These are phyloP conservation scores for Electrophaes corylata DNA, from an alignment of 2,888 invertebrate genomes.

Conservation along the genomic window DNA sequence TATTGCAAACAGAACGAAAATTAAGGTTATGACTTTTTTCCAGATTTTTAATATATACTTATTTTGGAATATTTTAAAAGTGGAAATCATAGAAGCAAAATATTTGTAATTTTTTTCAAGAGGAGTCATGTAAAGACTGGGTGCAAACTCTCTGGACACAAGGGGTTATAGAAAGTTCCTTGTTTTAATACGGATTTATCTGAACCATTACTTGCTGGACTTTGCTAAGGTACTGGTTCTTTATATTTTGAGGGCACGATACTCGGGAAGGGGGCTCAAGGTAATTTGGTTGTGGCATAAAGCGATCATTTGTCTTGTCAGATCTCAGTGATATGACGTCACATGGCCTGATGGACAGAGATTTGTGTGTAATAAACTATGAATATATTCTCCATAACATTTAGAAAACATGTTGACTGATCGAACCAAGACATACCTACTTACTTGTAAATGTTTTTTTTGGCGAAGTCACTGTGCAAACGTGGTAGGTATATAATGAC, in stretches of 20 bases:
- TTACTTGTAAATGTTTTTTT: too few relatives aligned
- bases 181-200: slow-evolving; percentile 61
- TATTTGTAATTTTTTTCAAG: not conserved
- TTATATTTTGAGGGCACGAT: slow-evolving; percentile 12
- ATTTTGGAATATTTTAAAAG: not conserved
- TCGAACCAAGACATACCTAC: too few relatives aligned
- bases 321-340: slow-evolving; percentile 72
- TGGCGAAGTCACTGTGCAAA: too few relatives aligned
- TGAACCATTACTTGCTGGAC: slow-evolving; percentile 49
- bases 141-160: slow-evolving; percentile 34
- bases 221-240: slow-evolving; percentile 15
- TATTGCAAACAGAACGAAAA: slow-evolving; percentile 31
- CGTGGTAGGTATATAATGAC: too few relatives aligned
- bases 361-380: slow-evolving; percentile 73
- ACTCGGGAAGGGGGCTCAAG: slow-evolving; percentile 42
- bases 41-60: too few relatives aligned
- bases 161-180: slow-evolving; percentile 64
- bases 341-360: slow-evolving; percentile 70
- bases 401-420: slow-evolving; percentile 6
- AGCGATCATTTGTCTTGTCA: slow-evolving; percentile 78
- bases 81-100: not conserved
- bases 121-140: slow-evolving; percentile 13
- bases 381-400: slow-evolving; percentile 61
- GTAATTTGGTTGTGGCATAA: slow-evolving; percentile 50
- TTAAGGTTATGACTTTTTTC: not conserved